Evolutionary conservation across 2,888 invertebrate genomes (phyloP).

Genomic region (Pyrochroa serraticornis): DNA sequence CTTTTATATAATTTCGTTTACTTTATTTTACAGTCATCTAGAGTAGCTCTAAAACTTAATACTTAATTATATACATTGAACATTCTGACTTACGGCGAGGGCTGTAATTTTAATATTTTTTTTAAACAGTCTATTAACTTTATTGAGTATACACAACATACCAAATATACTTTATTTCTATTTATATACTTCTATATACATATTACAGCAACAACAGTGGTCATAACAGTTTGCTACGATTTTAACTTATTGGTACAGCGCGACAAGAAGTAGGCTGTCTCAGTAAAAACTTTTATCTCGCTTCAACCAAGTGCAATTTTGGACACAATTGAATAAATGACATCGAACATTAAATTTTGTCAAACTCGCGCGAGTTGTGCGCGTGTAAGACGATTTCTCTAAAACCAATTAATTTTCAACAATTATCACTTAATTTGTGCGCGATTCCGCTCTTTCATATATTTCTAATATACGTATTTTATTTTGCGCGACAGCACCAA

Average conservation of each 20-base stretch:
- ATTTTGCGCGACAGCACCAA: too few relatives aligned
- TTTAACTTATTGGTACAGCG: slow-evolving; percentile 3
- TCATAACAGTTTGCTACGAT: slow-evolving; percentile 30
- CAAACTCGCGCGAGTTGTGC: too few relatives aligned
- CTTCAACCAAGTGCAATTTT: too few relatives aligned
- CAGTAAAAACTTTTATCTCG: too few relatives aligned
- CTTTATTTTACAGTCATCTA: slow-evolving; percentile 43
- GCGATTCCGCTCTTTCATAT: too few relatives aligned
- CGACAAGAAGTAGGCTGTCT: too few relatives aligned
- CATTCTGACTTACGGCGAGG: slow-evolving; percentile 40
- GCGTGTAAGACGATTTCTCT: too few relatives aligned
- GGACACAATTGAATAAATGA: too few relatives aligned
- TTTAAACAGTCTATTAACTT: slow-evolving; percentile 46
- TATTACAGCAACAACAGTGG: slow-evolving; percentile 37
- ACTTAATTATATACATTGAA: slow-evolving; percentile 33
- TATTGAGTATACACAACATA: slow-evolving; percentile 40
- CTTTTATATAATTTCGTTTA: slow-evolving; percentile 32
- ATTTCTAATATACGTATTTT: too few relatives aligned
- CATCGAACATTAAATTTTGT: too few relatives aligned
- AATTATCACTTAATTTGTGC: too few relatives aligned
- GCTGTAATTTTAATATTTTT: slow-evolving; percentile 33
- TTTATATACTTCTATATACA: slow-evolving; percentile 21
- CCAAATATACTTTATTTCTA: slow-evolving; percentile 39
- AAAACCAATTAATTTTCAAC: too few relatives aligned
- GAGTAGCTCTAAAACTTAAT: slow-evolving; percentile 31